Evolutionary conservation across 2,888 invertebrate genomes (phyloP).

Genomic region (Fissipunctia ypsillon): DNA sequence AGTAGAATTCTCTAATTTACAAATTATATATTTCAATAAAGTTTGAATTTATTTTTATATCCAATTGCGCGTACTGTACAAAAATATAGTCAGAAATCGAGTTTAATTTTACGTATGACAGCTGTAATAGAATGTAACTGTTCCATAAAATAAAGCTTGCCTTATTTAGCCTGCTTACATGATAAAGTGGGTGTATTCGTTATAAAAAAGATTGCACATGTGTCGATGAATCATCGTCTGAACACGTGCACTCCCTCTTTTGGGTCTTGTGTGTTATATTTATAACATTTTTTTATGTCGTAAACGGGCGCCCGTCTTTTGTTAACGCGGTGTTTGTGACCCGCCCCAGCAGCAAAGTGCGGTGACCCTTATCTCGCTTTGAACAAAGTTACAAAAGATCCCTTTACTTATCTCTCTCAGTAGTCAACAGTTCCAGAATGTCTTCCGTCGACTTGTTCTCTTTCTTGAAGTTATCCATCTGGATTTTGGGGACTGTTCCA

Average conservation of each 20-base stretch:
- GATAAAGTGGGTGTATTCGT: constrained; percentile 16
- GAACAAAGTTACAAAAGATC: constrained; percentile 17
- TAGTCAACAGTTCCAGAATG: constrained; percentile 93
- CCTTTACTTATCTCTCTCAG: constrained; percentile 77
- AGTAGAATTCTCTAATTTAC: not conserved
- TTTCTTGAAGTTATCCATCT: constrained; percentile 94
- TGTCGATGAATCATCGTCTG: constrained; percentile 25
- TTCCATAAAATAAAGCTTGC: constrained; percentile 9
- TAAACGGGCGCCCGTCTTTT: constrained; percentile 5
- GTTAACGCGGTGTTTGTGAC: constrained; percentile 18
- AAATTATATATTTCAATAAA: not conserved
- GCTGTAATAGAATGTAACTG: constrained; percentile 4
- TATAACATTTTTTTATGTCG: constrained; percentile 9
- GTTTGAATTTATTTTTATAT: not conserved
- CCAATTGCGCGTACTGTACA: not conserved
- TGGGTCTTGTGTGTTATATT: constrained; percentile 5
- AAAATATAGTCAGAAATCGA: not conserved
- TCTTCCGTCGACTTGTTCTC: constrained; percentile 95
- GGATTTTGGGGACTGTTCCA: constrained; percentile 94
- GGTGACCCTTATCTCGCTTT: constrained; percentile 15
- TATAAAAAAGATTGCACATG: constrained; percentile 43
- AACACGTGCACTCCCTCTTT: constrained; percentile 46
- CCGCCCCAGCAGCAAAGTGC: constrained; percentile 30
- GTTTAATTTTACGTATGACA: not conserved
- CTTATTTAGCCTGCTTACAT: not conserved